Evolutionary conservation across 92 coral and sea anemone genomes (phyloP), one percentile per base, ranked within the genome.

Genomic region (Parazoanthus darwini): DNA sequence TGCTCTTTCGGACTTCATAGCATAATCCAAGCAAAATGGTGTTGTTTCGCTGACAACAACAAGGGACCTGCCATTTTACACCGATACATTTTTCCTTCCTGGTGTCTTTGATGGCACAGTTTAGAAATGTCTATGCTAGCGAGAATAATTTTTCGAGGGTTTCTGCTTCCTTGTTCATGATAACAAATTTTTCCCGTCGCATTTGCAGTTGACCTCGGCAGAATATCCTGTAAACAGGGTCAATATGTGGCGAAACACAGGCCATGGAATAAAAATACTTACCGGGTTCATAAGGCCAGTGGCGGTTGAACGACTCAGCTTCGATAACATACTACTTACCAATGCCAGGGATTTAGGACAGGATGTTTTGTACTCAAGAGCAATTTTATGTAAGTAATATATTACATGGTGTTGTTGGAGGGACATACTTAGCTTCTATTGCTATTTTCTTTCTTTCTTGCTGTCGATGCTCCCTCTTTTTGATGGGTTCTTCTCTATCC

Each of bases 221-320:
- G 74, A 67, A 67, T 67, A 67, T 16, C 20, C 23, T 67, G 36
- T 18, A 23, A 75, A 68, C 59, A 88, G 75, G 44, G 82, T 81
- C 63, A 93, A 82, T 37, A 90, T 33, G 80, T 90, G 93, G 16
- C 89, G 87, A 88, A 93, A 90, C 67, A 88, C 86, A 18, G 86
- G n/a, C 93, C 93, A 93, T 37, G 93, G 95, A 82, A 93, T 6
- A 86, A 90, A 91, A n/a, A 93, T 70, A 37, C 25, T 73, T 51
- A 85, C 87, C 0, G 89, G 95, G 78, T 86, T 93, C 82, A 93
- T 91, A 22, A 91, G 42, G 23, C 95, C 93, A 26, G 92, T 89
- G 74, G 50, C 50, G 33, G 33, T 29, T 29, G 33, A 29, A 29
- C 33, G 33, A 29, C 33, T 29, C 33, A 29, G 33, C 33, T 29